phyloP scores from a whole-genome alignment of 1,140 invertebrate species.

The Halotydeus destructor region DNA sequence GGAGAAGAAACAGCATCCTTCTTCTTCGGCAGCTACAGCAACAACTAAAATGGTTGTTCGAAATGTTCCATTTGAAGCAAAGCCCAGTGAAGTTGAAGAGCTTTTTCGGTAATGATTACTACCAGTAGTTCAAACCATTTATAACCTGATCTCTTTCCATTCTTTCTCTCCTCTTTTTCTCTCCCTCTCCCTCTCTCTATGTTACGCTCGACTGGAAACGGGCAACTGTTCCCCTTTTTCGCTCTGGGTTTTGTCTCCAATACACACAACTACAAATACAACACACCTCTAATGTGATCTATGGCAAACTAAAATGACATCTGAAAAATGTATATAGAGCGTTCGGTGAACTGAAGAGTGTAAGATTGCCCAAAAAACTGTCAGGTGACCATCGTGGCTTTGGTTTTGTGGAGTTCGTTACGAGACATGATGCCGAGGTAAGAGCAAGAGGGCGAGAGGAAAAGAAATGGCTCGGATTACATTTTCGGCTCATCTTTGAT shows the following conservation, averaged over 20 bases:
- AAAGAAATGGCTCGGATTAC: too few species aligned
- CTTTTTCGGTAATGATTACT: constrained; percentile 55
- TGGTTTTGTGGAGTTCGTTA: constrained; percentile 80
- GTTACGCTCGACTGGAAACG: too few species aligned
- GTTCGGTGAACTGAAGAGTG: constrained; percentile 78
- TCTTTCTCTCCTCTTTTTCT: constrained; percentile 7
- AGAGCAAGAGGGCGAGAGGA: too few species aligned
- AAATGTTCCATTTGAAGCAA: constrained; percentile 93
- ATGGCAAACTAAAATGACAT: too few species aligned
- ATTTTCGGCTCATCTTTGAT: too few species aligned
- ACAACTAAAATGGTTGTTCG: constrained; percentile 84
- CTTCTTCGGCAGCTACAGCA: too few species aligned
- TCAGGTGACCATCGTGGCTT: constrained; percentile 76
- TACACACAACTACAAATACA: too few species aligned
- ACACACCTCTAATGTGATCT: too few species aligned
- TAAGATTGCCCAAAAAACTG: constrained; percentile 78
- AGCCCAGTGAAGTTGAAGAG: constrained; percentile 61
- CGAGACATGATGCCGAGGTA: constrained; percentile 77
- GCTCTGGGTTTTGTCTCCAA: constrained; percentile 1
- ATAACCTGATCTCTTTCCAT: constrained; percentile 6
- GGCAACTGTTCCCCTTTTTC: constrained; percentile 11
- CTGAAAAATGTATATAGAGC: constrained; percentile 36
- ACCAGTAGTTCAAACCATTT: neutral
- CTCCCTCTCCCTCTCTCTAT: too few species aligned
- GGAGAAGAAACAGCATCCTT: too few species aligned